Conservation (phyloP, 2,888 invertebrate species). For the Polydrusus tereticollis region DNA sequence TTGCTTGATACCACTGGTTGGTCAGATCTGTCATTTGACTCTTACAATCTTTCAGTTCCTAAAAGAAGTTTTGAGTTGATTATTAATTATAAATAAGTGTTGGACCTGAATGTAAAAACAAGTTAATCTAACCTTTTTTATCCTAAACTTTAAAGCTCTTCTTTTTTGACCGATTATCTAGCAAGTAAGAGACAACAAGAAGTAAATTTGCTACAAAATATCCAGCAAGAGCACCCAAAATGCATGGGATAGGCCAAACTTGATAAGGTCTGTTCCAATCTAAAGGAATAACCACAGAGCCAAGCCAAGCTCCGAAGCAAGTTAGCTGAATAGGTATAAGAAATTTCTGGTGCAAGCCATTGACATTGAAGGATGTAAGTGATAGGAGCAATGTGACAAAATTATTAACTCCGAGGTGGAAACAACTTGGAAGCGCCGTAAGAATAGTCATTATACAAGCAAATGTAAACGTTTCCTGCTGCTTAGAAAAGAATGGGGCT, state of each 20-base stretch:
- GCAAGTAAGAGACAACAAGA: conserved; percentile 9
- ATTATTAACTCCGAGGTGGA: conserved; percentile 73
- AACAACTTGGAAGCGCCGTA: conserved; percentile 74
- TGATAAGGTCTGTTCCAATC: conserved; percentile 96
- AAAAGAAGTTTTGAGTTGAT: conserved; percentile 56
- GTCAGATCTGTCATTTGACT: conserved; percentile 97
- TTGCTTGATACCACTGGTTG: conserved; percentile 97
- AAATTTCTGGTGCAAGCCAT: conserved; percentile 71
- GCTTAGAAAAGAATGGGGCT: conserved; percentile 74
- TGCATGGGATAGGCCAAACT: conserved; percentile 82
- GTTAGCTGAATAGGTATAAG: conserved; percentile 72
- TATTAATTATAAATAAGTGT: no score
- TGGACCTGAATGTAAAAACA: neutral
- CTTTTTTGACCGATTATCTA: conserved; percentile 20
- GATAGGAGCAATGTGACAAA: conserved; percentile 72
- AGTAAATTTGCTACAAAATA: conserved; percentile 64
- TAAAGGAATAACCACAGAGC: conserved; percentile 87
- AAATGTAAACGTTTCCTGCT: conserved; percentile 78
- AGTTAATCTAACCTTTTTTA: conserved; percentile 9
- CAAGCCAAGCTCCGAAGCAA: conserved; percentile 85
- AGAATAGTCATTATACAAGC: conserved; percentile 73
- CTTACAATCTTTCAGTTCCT: conserved; percentile 96
- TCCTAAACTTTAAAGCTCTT: conserved; percentile 18
- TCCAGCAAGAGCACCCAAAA: conserved; percentile 76
- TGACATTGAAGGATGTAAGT: conserved; percentile 68